Percentiles rank a stretch among this genome's conserved stretches.
phyloP scores from a whole-genome alignment of 2,888 invertebrate species.

The Chironomus riparius region DNA sequence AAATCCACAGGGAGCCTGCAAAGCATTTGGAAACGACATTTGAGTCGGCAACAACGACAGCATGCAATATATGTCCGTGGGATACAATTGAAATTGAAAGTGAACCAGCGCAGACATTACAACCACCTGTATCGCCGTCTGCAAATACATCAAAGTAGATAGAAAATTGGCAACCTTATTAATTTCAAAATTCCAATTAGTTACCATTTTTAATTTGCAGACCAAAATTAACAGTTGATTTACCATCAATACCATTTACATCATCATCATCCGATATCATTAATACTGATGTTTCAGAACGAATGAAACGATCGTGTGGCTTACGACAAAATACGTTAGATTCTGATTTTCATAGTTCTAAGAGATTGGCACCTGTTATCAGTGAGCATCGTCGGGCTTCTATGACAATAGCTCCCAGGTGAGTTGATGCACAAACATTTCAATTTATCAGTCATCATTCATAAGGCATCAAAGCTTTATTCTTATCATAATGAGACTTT shows the following conservation, averaged over 20 bases:
- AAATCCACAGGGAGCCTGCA: slow-evolving; percentile 34
- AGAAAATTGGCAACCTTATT: slow-evolving; percentile 14
- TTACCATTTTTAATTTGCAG: slow-evolving; percentile 20
- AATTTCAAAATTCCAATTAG: slow-evolving; percentile 19
- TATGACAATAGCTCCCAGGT: slow-evolving; percentile 40
- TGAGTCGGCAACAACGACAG: background rate
- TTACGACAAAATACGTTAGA: slow-evolving; percentile 61
- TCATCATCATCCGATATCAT: slow-evolving; percentile 52
- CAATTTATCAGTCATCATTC: background rate
- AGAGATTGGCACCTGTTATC: slow-evolving; percentile 37
- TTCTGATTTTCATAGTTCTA: slow-evolving; percentile 49
- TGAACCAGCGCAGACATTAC: slow-evolving; percentile 5
- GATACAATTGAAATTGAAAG: slow-evolving; percentile 31
- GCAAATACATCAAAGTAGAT: slow-evolving; percentile 35
- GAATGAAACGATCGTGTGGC: slow-evolving; percentile 53
- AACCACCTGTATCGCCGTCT: slow-evolving; percentile 26
- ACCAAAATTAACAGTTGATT: slow-evolving; percentile 22
- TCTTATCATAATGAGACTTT: too few relatives aligned
- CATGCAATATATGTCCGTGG: slow-evolving; percentile 41
- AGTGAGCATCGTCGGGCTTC: slow-evolving; percentile 41
- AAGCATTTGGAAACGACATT: slow-evolving; percentile 31
- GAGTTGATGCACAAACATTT: slow-evolving; percentile 11
- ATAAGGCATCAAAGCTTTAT: too few relatives aligned
- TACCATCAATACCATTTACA: slow-evolving; percentile 15
- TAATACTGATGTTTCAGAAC: slow-evolving; percentile 49